phyloP scores from a whole-genome alignment of 2,888 invertebrate genomes.

The Acrobasis repandana region DNA sequence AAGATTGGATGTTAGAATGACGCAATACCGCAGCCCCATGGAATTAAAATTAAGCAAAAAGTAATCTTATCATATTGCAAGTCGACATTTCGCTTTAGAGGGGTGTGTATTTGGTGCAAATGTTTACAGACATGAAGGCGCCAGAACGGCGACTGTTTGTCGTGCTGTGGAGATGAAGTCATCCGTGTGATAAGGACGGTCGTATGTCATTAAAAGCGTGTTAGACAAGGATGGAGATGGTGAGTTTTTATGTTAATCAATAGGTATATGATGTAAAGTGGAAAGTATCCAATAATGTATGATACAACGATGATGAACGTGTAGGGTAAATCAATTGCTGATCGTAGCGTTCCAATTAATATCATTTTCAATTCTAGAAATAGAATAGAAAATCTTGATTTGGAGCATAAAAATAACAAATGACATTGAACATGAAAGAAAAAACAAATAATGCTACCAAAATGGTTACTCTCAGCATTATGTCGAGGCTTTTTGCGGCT shows the following conservation, averaged over 20 bases:
- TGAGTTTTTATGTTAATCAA: constrained; percentile 26
- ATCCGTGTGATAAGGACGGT: constrained; percentile 30
- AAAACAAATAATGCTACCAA: no score
- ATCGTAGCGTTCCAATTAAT: no score
- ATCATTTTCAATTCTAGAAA: no score
- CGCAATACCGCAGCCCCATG: constrained; percentile 51
- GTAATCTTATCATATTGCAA: constrained; percentile 19
- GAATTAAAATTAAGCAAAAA: constrained; percentile 31
- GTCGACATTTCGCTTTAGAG: constrained; percentile 8
- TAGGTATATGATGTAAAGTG: constrained; percentile 18
- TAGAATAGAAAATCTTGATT: no score
- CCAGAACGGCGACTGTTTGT: constrained; percentile 44
- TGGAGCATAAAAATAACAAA: no score
- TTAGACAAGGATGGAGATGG: constrained; percentile 22
- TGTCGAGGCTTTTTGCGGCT: no score
- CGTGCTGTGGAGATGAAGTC: constrained; percentile 42
- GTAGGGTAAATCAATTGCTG: no score
- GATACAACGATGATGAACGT: background rate
- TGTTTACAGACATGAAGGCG: constrained; percentile 54
- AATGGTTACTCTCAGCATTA: no score
- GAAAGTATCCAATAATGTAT: background rate
- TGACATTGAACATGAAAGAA: no score
- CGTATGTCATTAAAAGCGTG: constrained; percentile 8
- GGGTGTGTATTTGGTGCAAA: constrained; percentile 32
- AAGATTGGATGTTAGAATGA: constrained; percentile 48